Conservation (phyloP, 2,797 vertebrate genomes). For the Leucoraja ocellata region DNA sequence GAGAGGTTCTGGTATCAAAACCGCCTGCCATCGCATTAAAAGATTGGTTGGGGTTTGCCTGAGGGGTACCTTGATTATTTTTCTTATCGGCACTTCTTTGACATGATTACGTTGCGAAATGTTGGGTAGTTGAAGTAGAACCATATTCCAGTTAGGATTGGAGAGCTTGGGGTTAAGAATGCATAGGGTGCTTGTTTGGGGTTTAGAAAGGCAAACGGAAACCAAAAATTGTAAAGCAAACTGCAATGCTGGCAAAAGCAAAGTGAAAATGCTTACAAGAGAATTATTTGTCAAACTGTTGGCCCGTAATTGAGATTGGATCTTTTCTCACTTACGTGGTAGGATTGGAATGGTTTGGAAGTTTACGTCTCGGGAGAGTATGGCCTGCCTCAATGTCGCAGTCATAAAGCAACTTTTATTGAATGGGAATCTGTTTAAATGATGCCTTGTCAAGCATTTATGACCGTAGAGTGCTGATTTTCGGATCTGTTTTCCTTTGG, state of each 20-base stretch:
- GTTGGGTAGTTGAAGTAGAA: not conserved
- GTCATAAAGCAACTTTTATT: not conserved
- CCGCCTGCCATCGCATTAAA: not conserved
- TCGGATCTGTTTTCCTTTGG: not conserved
- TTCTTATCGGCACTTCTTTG: not conserved
- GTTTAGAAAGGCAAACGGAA: not conserved
- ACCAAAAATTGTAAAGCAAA: not conserved
- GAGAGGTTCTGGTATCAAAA: not conserved
- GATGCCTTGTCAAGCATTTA: not conserved
- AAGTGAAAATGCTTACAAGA: not conserved
- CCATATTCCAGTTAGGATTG: not conserved
- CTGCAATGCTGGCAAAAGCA: not conserved
- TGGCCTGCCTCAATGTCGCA: not conserved
- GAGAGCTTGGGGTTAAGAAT: not conserved
- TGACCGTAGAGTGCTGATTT: not conserved
- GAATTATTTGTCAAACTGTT: not conserved
- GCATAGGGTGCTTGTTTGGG: not conserved
- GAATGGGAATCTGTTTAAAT: not conserved
- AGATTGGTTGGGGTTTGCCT: not conserved
- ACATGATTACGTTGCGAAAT: not conserved
- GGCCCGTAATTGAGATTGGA: not conserved
- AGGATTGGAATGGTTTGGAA: not conserved
- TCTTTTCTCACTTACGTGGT: not conserved
- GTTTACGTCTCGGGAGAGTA: too few species aligned
- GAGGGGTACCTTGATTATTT: not conserved